Evolutionary conservation across 2,113 vertebrate species (phyloP).

Genomic region (Sapayoa aenigma): DNA sequence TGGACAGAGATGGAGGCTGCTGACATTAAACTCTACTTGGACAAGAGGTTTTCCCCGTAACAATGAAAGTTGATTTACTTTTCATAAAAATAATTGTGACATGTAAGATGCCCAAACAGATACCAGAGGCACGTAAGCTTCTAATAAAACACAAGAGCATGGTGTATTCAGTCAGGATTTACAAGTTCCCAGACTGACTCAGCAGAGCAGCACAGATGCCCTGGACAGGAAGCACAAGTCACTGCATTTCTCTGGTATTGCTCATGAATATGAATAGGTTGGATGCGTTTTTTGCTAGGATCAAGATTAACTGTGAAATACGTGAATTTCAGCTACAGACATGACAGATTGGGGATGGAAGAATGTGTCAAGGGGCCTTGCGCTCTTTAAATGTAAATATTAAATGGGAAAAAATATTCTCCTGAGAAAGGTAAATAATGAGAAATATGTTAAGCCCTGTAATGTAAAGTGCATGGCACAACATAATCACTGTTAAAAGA

Average conservation of each 20-base stretch:
- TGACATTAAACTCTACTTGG: background rate
- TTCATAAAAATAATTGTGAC: slow-evolving; percentile 7
- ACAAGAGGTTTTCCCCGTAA: background rate
- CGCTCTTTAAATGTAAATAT: background rate
- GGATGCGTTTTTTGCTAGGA: background rate
- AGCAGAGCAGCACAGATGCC: accelerated
- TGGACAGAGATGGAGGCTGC: background rate
- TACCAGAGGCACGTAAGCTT: background rate
- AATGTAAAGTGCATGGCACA: background rate
- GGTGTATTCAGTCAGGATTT: background rate
- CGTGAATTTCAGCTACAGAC: background rate
- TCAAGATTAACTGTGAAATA: background rate
- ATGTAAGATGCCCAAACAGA: background rate
- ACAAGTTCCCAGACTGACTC: background rate
- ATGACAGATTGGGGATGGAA: accelerated
- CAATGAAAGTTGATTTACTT: slow-evolving; percentile 12
- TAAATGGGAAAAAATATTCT: background rate
- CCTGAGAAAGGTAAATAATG: background rate
- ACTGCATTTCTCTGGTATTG: background rate
- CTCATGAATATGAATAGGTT: background rate
- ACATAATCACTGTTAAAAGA: background rate
- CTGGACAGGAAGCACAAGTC: background rate
- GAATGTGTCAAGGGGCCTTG: background rate
- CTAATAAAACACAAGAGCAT: background rate
- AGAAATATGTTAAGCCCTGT: background rate